Percentiles rank a stretch among this genome's conserved stretches.
Evolutionary conservation across 2,113 vertebrate genomes (phyloP).

Genomic region (Jacana jacana): DNA sequence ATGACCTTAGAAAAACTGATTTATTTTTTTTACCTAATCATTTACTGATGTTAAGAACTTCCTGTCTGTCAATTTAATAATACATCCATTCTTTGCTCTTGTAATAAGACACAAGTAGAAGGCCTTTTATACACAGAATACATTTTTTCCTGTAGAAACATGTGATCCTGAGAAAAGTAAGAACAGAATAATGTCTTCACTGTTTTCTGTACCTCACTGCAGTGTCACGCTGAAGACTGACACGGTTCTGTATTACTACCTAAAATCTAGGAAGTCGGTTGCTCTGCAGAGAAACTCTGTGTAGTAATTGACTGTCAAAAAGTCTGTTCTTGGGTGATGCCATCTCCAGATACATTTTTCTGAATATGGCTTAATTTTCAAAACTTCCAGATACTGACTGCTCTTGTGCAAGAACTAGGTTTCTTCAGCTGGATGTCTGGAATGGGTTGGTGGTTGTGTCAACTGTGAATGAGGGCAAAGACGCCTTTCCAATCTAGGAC

Average conservation of each 20-base stretch:
- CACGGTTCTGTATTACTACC: neutral
- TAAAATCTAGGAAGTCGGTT: neutral
- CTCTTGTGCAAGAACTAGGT: neutral
- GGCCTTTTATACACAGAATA: neutral
- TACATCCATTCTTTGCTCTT: neutral
- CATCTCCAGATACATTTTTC: neutral
- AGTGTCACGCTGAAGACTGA: neutral
- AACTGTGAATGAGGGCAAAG: neutral
- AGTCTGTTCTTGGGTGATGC: neutral
- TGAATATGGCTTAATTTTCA: neutral
- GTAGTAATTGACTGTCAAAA: neutral
- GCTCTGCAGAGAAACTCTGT: neutral
- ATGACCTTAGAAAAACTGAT: neutral
- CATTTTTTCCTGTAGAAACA: neutral
- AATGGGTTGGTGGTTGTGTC: neutral
- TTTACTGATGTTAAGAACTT: neutral
- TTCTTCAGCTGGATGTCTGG: neutral
- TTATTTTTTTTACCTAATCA: neutral
- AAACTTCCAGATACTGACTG: neutral
- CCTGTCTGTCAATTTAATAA: neutral
- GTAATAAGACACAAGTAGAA: neutral
- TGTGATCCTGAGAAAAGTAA: neutral
- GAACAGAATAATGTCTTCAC: neutral
- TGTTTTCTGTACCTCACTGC: neutral
- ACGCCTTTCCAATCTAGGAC: neutral